Evolutionary conservation across 23 tunicate genomes (phyloP).

Genomic region (Trididemnum miniatum): DNA sequence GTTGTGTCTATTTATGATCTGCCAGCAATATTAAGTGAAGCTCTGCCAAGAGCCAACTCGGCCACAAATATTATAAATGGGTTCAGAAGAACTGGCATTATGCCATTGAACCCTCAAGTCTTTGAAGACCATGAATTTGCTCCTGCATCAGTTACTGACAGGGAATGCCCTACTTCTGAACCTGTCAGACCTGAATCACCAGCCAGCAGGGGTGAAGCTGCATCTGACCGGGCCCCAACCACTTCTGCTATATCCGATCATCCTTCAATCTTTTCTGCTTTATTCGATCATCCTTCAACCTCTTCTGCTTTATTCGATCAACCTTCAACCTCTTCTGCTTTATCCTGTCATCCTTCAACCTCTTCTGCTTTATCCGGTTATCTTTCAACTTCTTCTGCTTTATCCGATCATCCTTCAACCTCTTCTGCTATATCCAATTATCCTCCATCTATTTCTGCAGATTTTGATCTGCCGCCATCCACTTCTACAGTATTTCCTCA

Average conservation of each 20-base stretch:
- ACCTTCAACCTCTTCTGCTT: neutral
- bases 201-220: neutral
- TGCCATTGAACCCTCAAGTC: neutral
- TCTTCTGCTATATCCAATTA: no score
- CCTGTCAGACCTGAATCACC: neutral
- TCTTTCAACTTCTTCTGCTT: no score
- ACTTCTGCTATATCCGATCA: no score
- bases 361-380: no score
- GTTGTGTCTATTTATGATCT: slow-evolving; percentile 27
- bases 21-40: slow-evolving; percentile 18
- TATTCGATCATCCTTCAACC: neutral
- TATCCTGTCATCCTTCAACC: neutral
- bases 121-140: slow-evolving; percentile 9
- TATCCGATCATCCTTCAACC: neutral
- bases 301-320: neutral
- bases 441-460: no score
- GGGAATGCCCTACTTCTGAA: neutral
- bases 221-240: neutral
- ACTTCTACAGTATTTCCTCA: no score
- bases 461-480: no score
- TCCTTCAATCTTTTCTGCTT: neutral
- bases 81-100: neutral
- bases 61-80: slow-evolving; percentile 9
- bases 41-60: neutral
- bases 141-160: slow-evolving; percentile 11